Conservation (phyloP, 2,797 vertebrate genomes). For the Rhinophrynus dorsalis region DNA sequence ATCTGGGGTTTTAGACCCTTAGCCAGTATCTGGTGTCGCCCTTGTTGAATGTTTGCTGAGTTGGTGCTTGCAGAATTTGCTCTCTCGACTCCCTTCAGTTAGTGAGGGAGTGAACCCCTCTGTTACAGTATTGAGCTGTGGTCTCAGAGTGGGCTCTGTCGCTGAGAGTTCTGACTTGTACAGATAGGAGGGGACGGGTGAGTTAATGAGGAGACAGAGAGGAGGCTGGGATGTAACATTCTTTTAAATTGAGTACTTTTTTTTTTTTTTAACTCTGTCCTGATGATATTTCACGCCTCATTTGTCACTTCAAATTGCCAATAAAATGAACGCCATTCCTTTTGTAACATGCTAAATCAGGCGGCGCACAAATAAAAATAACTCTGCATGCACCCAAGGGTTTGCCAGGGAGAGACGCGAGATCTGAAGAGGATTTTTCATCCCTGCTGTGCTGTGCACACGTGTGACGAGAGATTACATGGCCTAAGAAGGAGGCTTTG, state of each 20-base stretch:
- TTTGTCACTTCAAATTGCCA: slow-evolving; percentile 47
- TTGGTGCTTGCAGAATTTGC: too few species aligned
- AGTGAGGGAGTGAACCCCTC: too few species aligned
- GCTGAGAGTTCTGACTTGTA: too few species aligned
- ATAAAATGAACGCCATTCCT: slow-evolving; percentile 44
- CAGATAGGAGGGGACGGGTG: too few species aligned
- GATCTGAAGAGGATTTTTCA: slow-evolving; percentile 21
- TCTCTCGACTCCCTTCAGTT: too few species aligned
- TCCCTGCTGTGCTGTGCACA: slow-evolving; percentile 8
- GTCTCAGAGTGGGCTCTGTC: too few species aligned
- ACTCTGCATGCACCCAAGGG: slow-evolving; percentile 35
- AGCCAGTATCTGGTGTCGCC: too few species aligned
- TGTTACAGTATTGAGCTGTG: too few species aligned
- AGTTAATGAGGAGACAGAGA: neutral
- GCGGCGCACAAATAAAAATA: slow-evolving; percentile 46
- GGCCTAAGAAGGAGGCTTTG: neutral
- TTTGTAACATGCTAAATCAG: slow-evolving; percentile 48
- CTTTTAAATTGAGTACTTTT: slow-evolving; percentile 40
- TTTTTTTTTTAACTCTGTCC: slow-evolving; percentile 30
- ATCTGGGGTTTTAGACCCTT: too few species aligned
- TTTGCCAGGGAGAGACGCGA: slow-evolving; percentile 28
- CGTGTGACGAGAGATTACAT: slow-evolving; percentile 4
- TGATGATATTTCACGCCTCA: slow-evolving; percentile 46
- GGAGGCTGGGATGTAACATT: slow-evolving; percentile 1
- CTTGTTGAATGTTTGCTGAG: too few species aligned